phyloP scores from a whole-genome alignment of 2,113 vertebrate genomes.

The Chionodraco myersi region DNA sequence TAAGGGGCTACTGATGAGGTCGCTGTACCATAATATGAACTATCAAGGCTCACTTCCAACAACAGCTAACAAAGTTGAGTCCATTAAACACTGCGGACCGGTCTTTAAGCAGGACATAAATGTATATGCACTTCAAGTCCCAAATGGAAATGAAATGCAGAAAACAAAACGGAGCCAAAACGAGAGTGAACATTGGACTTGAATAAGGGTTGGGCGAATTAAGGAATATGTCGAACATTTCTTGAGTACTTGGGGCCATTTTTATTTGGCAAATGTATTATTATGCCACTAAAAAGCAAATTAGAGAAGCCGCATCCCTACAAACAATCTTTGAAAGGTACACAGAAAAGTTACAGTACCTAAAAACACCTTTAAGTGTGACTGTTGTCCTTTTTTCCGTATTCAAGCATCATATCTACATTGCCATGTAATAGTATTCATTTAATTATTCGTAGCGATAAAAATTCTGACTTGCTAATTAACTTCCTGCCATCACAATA shows the following conservation, averaged over 20 bases:
- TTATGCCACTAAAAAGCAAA: no score
- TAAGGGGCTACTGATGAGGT: slow-evolving; percentile 9
- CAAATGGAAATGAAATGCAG: neutral
- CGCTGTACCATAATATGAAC: neutral
- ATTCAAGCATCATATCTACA: neutral
- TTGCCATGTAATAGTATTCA: neutral
- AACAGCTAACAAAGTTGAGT: neutral
- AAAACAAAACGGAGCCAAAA: no score
- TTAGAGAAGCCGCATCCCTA: no score
- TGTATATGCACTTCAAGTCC: neutral
- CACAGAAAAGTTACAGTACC: no score
- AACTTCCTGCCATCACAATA: slow-evolving; percentile 10
- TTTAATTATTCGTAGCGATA: slow-evolving; percentile 14
- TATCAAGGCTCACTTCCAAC: neutral
- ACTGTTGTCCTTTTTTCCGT: neutral
- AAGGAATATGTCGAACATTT: no score
- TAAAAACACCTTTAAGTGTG: slow-evolving; percentile 3
- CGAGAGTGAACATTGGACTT: no score
- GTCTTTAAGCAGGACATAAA: neutral
- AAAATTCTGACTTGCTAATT: neutral
- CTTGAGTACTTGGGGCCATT: no score
- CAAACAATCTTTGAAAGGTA: no score
- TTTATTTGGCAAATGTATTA: no score
- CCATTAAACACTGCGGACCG: neutral
- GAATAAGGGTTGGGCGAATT: no score